A percentile compares a stretch with the other conserved stretches of the same genome.
phyloP scores from a whole-genome alignment of 2,888 invertebrate species.

The Bedellia somnulentella region DNA sequence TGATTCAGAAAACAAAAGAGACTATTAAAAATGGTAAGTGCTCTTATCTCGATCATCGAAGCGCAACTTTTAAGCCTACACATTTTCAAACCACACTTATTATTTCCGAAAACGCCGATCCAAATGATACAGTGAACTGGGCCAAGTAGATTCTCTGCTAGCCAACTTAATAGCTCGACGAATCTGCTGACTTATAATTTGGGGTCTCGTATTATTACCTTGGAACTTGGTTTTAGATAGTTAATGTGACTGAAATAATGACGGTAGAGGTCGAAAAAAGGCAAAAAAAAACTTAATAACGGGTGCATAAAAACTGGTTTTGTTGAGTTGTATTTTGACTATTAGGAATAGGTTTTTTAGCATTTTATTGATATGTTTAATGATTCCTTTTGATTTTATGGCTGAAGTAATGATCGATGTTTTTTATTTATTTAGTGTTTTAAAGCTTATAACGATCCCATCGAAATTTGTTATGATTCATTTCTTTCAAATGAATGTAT shows the following conservation, averaged over 20 bases:
- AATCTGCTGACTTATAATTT: slow-evolving; percentile 42
- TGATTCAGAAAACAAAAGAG: background rate
- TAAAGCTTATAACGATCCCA: too few species aligned
- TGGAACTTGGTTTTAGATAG: slow-evolving; percentile 26
- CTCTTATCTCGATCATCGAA: slow-evolving; percentile 9
- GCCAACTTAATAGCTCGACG: slow-evolving; percentile 46
- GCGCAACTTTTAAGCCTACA: slow-evolving; percentile 11
- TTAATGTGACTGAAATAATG: slow-evolving; percentile 42
- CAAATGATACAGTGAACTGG: slow-evolving; percentile 26
- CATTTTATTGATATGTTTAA: too few species aligned
- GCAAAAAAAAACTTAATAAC: slow-evolving; percentile 18
- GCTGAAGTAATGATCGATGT: too few species aligned
- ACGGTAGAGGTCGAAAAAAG: slow-evolving; percentile 12
- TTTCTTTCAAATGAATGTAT: too few species aligned
- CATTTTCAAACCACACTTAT: slow-evolving; percentile 5
- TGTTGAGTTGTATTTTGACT: too few species aligned
- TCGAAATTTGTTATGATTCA: too few species aligned
- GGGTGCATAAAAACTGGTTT: background rate
- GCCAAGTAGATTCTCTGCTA: slow-evolving; percentile 22
- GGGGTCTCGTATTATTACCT: slow-evolving; percentile 44
- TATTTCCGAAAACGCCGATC: slow-evolving; percentile 7
- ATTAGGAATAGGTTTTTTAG: too few species aligned
- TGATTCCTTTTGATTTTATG: too few species aligned
- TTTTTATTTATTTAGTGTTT: too few species aligned
- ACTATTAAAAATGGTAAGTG: background rate